Base-by-base conservation (phyloP, 2,888 invertebrate genomes). In the Mamestra brassicae region DNA sequence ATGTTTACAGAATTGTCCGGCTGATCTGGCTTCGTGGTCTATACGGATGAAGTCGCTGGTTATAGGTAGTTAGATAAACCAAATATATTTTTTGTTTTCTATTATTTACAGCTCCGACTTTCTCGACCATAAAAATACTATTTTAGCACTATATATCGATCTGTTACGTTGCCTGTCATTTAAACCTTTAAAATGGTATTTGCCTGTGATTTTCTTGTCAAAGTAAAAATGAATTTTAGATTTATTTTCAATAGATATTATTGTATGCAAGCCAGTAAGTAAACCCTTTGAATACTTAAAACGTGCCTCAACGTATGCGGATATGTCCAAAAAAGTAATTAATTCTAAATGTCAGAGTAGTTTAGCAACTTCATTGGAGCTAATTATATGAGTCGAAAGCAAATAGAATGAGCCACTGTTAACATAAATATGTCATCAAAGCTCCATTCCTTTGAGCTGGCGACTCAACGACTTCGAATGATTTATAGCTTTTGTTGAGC, bases 361-460 rank as follows among this genome's bases (percentile, higher is more conserved):
- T 76, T 38, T 36, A 74, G 54, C 73, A 50, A 60, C 68, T 71
- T 68, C 71, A 78, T 63, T 45, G n/a, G n/a, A 74, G 38, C 63
- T 72, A 71, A 82, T 78, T 66, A 71, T 71, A 82, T 42, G 54
- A 66, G 66, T 58, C 58, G 57, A 36, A 17, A 73, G 63, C 69
- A 74, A 82, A 78, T 61, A 69, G 64, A 62, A 64, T 67, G 69
- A 50, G 42, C 38, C 17, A 63, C 55, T 34, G 79, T 71, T 74
- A 67, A 81, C 71, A 78, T 72, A 64, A 82, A 74, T 74, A 70
- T 81, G 69, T 82, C 81, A 82, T 70, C 83, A 72, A 76, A 74
- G 68, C 74, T 71, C 55, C 60, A 62, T 74, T 63, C 66, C 69
- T 81, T 74, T 72, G 74, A 38, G 34, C 17, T 45, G 54, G 66